Evolutionary conservation across 1,140 invertebrate species (phyloP), one percentile per base, ranked within the genome.

Genomic region (Trichogramma pretiosum): DNA sequence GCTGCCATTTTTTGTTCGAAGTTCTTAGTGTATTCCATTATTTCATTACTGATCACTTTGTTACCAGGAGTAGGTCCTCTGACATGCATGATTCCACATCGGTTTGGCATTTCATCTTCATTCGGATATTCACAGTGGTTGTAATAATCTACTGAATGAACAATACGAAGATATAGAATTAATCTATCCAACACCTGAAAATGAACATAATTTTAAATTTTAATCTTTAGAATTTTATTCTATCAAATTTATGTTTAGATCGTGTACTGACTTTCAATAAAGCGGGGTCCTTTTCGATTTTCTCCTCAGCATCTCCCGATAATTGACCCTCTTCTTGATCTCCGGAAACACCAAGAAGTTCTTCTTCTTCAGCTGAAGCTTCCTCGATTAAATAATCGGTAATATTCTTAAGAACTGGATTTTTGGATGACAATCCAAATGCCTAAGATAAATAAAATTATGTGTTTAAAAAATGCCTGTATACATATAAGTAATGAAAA

Each of bases 81-180:
- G 1, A 93, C 93, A 67, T 99, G 96, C 76, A 99, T 92, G 50
- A 99, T 96, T 13, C 95, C 95, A 72, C 95, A 97, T 22, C 94
- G 78, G 67, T 99, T 98, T 1, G 97, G 97, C 96, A 99, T 99
- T 64, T 97, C 94, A 70, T 99, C 96, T 73, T 99, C 97, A 63
- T 97, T 96, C 0, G 94, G 92, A 75, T 99, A 99, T 61, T 99
- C 95, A 59, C 89, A 93, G 58, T 95, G 91, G 72, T 95, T 97
- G 66, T 99, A 99, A 64, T 95, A 99, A 70, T 99, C 97, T 35
- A 99, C 87, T 0, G 94, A 98, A 72, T 99, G 94, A 0, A 99
- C 97, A 35, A 99, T 81, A 26, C 97, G 80, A 51, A 99, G 70
- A 65, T 99, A 99, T 9, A 98, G 68, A 24, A 99, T 79, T 32